These are phyloP conservation scores for Nymphalis io DNA, from an alignment of 1,140 invertebrate genomes.

Conservation along the genomic window DNA sequence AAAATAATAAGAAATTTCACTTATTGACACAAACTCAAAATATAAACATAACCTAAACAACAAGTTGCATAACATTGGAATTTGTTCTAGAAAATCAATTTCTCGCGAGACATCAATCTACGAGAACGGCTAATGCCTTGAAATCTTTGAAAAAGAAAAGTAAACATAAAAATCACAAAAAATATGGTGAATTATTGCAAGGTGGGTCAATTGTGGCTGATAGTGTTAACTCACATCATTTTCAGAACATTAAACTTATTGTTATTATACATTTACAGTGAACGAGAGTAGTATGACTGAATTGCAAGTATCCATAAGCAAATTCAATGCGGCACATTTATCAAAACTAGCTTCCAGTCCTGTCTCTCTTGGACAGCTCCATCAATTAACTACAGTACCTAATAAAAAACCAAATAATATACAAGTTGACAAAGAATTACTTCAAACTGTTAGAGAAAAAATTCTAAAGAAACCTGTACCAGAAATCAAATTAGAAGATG, in stretches of 20 bases:
- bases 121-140: constrained; percentile 64
- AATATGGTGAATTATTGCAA: constrained; percentile 76
- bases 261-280: constrained; percentile 76
- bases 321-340: constrained; percentile 83
- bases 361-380: constrained; percentile 81
- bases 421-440: constrained; percentile 73
- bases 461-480: constrained; percentile 63
- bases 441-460: constrained; percentile 69
- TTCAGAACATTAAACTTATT: constrained; percentile 13
- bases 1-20: background rate
- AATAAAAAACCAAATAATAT: constrained; percentile 52
- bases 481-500: constrained; percentile 65
- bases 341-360: constrained; percentile 83
- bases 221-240: constrained; percentile 10
- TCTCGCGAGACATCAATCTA: constrained; percentile 66
- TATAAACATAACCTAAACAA: constrained; percentile 60
- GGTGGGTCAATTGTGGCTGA: constrained; percentile 47
- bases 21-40: constrained; percentile 26
- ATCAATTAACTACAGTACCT: constrained; percentile 77
- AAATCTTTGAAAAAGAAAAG: constrained; percentile 63
- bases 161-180: constrained; percentile 69
- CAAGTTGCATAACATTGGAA: constrained; percentile 67
- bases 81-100: constrained; percentile 62
- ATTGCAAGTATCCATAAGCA: constrained; percentile 84
- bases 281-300: constrained; percentile 82